A percentile compares a stretch with the other conserved stretches of the same genome.
phyloP scores from a whole-genome alignment of 2,113 vertebrate species.

The Rhodinocichla rosea region DNA sequence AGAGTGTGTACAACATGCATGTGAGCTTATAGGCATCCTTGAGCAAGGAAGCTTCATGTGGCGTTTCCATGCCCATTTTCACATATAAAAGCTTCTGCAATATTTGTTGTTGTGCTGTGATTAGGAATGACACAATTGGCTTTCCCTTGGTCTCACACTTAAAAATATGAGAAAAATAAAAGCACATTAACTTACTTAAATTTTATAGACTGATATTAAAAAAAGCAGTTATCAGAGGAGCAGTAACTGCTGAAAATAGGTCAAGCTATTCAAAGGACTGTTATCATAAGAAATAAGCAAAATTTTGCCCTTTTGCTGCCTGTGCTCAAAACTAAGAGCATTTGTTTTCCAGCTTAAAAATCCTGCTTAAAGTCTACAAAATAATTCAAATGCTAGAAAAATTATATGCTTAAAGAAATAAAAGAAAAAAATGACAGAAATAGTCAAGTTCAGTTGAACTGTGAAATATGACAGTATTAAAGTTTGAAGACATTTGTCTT shows the following conservation, averaged over 20 bases:
- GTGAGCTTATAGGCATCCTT: neutral
- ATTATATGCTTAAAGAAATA: constrained; percentile 1
- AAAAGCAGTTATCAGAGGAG: neutral
- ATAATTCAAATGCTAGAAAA: neutral
- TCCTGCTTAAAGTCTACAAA: neutral
- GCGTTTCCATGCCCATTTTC: neutral
- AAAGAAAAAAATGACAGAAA: neutral
- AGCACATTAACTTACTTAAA: constrained; percentile 5
- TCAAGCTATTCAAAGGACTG: constrained; percentile 23
- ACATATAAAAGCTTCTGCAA: neutral
- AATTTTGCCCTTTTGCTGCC: constrained; percentile 32
- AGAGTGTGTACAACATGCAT: neutral
- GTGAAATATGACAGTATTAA: neutral
- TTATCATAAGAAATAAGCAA: constrained; percentile 40
- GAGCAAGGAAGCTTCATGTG: neutral
- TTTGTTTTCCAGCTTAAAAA: constrained; percentile 7
- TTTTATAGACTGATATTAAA: neutral
- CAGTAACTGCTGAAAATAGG: constrained; percentile 64
- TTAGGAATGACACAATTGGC: neutral
- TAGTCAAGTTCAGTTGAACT: neutral
- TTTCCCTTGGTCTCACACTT: neutral
- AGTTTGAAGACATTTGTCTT: constrained; percentile 35
- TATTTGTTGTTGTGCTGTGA: neutral
- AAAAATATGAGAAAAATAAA: constrained; percentile 28
- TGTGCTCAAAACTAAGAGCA: neutral